phyloP scores from a whole-genome alignment of 1,140 invertebrate species.

The Propsilocerus akamusi region DNA sequence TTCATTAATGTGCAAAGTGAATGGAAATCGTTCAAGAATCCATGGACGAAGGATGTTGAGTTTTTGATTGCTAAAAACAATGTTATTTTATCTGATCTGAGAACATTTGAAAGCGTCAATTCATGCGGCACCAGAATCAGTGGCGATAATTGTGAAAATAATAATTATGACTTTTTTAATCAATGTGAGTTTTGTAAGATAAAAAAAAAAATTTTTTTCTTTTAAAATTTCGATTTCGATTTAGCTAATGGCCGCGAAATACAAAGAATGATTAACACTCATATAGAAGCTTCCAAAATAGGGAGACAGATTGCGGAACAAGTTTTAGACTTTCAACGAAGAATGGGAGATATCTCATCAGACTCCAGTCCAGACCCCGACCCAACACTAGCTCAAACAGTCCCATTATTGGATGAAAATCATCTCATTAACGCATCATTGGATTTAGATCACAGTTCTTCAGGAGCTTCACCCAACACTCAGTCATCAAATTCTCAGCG shows the following conservation, averaged over 20 bases:
- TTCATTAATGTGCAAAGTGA: constrained; percentile 59
- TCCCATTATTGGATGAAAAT: constrained; percentile 9
- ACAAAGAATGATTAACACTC: constrained; percentile 46
- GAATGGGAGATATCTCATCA: constrained; percentile 22
- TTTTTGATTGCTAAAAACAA: constrained; percentile 73
- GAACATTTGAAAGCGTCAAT: constrained; percentile 13
- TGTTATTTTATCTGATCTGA: constrained; percentile 28
- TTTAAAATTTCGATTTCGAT: no score
- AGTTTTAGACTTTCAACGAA: constrained; percentile 35
- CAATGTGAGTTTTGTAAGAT: constrained; percentile 27
- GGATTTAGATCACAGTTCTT: neutral
- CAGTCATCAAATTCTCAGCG: neutral
- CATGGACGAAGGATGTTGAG: constrained; percentile 84
- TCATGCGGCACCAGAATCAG: constrained; percentile 10
- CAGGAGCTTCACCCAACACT: neutral
- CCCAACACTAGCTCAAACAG: constrained; percentile 5
- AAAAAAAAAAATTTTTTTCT: neutral
- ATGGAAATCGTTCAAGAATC: constrained; percentile 76
- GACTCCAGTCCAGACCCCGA: constrained; percentile 26
- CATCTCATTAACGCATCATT: neutral
- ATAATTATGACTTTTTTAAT: constrained; percentile 36
- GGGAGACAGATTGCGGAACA: constrained; percentile 58
- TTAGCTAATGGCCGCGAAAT: constrained; percentile 33
- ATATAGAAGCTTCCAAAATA: constrained; percentile 62
- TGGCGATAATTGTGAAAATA: constrained; percentile 25